These are phyloP conservation scores for Tapera naevia DNA, from an alignment of 2,797 vertebrate genomes.

Conservation along the genomic window DNA sequence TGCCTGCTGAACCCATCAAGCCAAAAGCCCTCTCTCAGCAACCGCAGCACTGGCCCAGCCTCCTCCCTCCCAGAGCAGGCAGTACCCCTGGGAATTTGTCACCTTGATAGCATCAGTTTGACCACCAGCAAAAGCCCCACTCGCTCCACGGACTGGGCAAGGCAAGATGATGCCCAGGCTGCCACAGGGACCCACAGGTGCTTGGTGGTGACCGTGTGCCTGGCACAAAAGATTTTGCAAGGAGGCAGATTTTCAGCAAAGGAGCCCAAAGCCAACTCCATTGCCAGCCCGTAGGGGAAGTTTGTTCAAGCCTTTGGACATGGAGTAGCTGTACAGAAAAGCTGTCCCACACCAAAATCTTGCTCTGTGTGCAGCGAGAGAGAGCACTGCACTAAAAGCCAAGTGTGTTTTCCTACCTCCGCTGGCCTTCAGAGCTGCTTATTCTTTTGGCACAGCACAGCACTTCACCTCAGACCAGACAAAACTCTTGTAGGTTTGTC, in stretches of 20 bases:
- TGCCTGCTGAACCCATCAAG: not conserved
- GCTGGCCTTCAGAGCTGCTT: not conserved
- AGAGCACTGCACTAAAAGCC: not conserved
- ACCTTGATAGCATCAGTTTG: not conserved
- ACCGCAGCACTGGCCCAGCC: not conserved
- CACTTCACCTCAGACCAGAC: not conserved
- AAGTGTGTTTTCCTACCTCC: not conserved
- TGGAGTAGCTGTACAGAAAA: not conserved
- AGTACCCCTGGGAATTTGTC: not conserved
- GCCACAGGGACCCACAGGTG: rapidly evolving
- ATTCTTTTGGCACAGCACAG: not conserved
- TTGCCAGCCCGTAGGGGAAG: not conserved
- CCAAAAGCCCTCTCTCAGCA: not conserved
- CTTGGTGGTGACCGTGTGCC: not conserved
- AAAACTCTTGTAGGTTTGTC: not conserved
- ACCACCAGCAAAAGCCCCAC: not conserved
- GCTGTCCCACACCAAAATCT: not conserved
- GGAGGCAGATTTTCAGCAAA: not conserved
- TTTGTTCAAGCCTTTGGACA: not conserved
- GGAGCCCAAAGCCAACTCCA: not conserved
- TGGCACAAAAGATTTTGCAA: not conserved
- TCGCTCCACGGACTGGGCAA: not conserved
- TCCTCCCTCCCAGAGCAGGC: not conserved
- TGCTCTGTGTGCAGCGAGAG: rapidly evolving
- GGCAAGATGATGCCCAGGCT: not conserved